Percentiles rank a stretch among this genome's conserved stretches.
phyloP scores from a whole-genome alignment of 2,888 invertebrate species.

The Himalopsyche tibetana region DNA sequence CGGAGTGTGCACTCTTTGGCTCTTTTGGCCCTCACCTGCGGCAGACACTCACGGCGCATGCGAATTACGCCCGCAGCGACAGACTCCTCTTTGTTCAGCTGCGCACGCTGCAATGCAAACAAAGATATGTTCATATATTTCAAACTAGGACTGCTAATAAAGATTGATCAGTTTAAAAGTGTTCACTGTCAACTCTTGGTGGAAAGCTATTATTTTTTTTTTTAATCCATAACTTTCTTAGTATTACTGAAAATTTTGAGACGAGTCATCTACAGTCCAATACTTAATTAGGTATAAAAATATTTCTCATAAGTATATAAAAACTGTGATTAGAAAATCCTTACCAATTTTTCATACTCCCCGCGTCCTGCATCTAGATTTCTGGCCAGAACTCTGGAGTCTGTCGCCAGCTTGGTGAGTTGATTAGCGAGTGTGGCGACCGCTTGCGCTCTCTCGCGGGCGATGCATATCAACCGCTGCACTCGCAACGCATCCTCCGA shows the following conservation, averaged over 20 bases:
- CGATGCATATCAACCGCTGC: slow-evolving; percentile 71
- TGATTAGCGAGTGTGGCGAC: slow-evolving; percentile 72
- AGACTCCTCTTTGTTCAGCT: slow-evolving; percentile 52
- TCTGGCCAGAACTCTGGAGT: slow-evolving; percentile 76
- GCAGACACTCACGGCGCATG: slow-evolving; percentile 57
- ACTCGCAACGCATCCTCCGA: slow-evolving; percentile 68
- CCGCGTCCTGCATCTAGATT: slow-evolving; percentile 73
- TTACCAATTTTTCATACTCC: slow-evolving; percentile 70
- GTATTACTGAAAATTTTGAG: too few species aligned
- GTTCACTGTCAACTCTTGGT: too few species aligned
- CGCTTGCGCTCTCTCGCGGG: slow-evolving; percentile 71
- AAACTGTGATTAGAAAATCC: not conserved
- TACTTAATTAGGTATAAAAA: too few species aligned
- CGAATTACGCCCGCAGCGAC: slow-evolving; percentile 69
- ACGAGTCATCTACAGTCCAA: too few species aligned
- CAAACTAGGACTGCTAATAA: too few species aligned
- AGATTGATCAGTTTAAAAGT: too few species aligned
- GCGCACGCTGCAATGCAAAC: not conserved
- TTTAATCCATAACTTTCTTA: too few species aligned
- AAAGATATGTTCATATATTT: too few species aligned
- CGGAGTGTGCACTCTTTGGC: slow-evolving; percentile 81
- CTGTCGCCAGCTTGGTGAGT: slow-evolving; percentile 77
- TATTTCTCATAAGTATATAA: too few species aligned
- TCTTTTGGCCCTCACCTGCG: slow-evolving; percentile 71
- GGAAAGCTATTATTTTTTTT: too few species aligned